phyloP scores from a whole-genome alignment of 2,113 vertebrate genomes.

The Platycercus adscitus region DNA sequence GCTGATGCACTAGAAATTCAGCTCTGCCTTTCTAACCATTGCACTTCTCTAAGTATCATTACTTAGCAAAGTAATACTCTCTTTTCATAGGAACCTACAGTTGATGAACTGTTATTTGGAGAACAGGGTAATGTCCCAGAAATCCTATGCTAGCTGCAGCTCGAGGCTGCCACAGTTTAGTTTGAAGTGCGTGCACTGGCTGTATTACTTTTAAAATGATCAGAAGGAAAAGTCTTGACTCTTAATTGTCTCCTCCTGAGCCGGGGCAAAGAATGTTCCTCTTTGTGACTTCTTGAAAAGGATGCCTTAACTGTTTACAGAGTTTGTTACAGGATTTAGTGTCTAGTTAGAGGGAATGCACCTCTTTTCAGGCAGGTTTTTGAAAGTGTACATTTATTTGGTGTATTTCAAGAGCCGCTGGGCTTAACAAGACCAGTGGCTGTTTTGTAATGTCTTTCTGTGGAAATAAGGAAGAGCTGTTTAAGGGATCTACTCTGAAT shows the following conservation, averaged over 20 bases:
- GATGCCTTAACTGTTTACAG: neutral
- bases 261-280: neutral
- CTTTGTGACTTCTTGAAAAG: neutral
- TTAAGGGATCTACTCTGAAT: neutral
- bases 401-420: neutral
- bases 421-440: neutral
- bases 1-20: neutral
- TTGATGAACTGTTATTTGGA: neutral
- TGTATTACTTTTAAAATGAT: neutral
- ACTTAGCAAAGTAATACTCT: neutral
- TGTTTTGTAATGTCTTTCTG: neutral
- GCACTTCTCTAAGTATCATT: neutral
- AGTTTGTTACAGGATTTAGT: neutral
- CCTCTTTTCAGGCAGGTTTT: neutral
- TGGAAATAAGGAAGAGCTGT: slow-evolving; percentile 2
- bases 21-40: neutral
- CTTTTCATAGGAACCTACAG: neutral
- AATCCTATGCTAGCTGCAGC: neutral
- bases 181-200: neutral
- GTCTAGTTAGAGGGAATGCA: neutral
- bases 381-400: neutral
- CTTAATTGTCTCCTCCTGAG: neutral
- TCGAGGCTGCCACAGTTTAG: neutral
- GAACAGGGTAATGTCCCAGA: neutral
- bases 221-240: neutral